Base-by-base conservation (phyloP, 2,113 vertebrate genomes). In the Pteropus alecto region DNA sequence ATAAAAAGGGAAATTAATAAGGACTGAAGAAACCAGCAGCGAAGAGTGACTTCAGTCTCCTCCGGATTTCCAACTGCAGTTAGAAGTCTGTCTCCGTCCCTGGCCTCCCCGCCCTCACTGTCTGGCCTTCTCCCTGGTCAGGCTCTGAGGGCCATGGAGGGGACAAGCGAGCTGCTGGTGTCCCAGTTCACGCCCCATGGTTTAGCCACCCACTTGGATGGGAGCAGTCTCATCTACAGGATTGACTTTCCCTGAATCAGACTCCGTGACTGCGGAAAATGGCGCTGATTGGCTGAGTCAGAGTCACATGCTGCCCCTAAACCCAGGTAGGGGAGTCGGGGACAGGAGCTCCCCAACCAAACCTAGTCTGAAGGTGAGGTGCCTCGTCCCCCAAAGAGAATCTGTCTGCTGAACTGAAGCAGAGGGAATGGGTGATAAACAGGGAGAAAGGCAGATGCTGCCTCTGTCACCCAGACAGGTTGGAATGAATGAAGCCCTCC, bases 321-420 rank as follows among this genome's bases (percentile, higher is more conserved):
- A 3, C 15, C 0, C 0, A 21, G 6, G 24, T n/a, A 9, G 6
- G 6, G 9, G 22, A 7, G 3, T 5, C 38, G 21, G 22, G 28
- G 12, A 21, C 30, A 28, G 35, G 46, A 58, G 16, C 4, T 56
- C 10, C 58, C 5, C 16, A 24, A n/a, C 51, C 30, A 92, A 30
- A 13, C 70, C 41, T 41, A 78, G 30, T 67, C 33, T 81, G 38
- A 89, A 24, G 14, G 18, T 65, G 43, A 61, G 24, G 2, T n/a
- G 46, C 18, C n/a, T 35, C 41, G 0, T 26, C 48, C 9, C 19
- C 5, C 26, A 54, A 18, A 85, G n/a, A 84, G 63, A 70, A 21
- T 74, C 54, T 43, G 58, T 6, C 61, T 83, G n/a, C 14, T 38
- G 18, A 30, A 28, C 18, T 38, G 38, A 68, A 43, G n/a, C 83